These are phyloP conservation scores for Stenopsyche tienmushanensis DNA, from an alignment of 1,140 invertebrate genomes.

Conservation along the genomic window DNA sequence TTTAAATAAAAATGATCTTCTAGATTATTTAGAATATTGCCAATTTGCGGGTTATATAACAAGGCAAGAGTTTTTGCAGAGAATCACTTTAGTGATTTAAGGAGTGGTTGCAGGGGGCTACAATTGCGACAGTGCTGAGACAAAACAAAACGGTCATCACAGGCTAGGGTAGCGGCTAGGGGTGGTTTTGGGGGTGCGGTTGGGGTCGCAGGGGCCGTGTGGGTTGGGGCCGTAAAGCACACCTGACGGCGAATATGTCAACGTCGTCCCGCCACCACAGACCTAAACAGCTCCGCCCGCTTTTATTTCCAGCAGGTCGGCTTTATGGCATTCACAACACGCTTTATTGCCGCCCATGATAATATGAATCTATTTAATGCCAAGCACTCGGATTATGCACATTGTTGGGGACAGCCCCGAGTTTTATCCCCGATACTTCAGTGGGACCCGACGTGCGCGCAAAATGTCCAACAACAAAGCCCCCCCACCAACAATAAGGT, in stretches of 20 bases:
- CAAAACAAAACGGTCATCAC: constrained; percentile 5
- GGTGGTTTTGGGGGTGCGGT: too few species aligned
- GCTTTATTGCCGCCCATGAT: constrained; percentile 32
- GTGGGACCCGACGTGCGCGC: too few species aligned
- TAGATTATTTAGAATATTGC: too few species aligned
- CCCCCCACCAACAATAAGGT: too few species aligned
- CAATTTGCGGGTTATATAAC: too few species aligned
- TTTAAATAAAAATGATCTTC: too few species aligned
- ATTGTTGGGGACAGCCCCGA: constrained; percentile 2
- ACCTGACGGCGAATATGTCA: constrained; percentile 41
- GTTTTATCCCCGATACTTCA: constrained; percentile 4
- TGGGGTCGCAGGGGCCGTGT: constrained; percentile 17
- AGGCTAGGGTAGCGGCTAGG: background rate
- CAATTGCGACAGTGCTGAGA: too few species aligned
- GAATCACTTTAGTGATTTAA: too few species aligned
- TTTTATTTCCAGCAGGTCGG: constrained; percentile 28
- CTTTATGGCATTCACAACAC: constrained; percentile 32
- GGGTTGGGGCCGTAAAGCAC: constrained; percentile 36
- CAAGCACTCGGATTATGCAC: constrained; percentile 25
- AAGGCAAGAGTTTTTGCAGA: too few species aligned
- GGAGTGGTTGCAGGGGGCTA: too few species aligned
- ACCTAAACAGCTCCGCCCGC: constrained; percentile 21
- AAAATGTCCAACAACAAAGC: background rate
- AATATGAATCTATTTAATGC: constrained; percentile 37
- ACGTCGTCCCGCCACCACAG: constrained; percentile 31